Conservation (phyloP, 1,140 invertebrate species). For the Dendrolimus punctatus region DNA sequence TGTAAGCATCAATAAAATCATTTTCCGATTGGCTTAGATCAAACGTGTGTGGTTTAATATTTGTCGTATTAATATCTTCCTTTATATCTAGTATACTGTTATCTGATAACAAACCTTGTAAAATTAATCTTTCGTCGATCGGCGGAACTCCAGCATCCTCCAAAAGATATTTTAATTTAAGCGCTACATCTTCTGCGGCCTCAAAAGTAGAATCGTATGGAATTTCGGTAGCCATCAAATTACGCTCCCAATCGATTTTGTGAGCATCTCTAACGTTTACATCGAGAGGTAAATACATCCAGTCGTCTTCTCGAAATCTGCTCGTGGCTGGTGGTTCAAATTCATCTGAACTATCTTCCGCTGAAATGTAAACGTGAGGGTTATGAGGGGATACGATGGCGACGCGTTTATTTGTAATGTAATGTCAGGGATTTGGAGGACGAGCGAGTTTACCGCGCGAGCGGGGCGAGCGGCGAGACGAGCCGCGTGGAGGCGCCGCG, state of each 20-base stretch:
- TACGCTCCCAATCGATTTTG: constrained; percentile 3
- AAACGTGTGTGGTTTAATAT: constrained; percentile 10
- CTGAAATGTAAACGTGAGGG: constrained; percentile 64
- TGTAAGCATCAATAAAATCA: constrained; percentile 63
- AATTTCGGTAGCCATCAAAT: not conserved
- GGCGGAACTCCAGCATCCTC: constrained; percentile 40
- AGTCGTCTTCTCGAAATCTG: constrained; percentile 55
- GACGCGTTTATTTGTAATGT: constrained; percentile 31
- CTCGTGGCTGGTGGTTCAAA: constrained; percentile 41
- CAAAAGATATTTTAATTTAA: constrained; percentile 40
- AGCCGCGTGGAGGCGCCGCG: constrained; percentile 34
- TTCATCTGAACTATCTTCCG: constrained; percentile 66
- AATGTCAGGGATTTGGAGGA: constrained; percentile 38
- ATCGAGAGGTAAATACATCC: constrained; percentile 61
- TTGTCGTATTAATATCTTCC: constrained; percentile 3
- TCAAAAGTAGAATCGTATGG: constrained; percentile 4
- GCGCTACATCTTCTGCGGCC: constrained; percentile 29
- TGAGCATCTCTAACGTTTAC: constrained; percentile 19
- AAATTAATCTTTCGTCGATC: constrained; percentile 40
- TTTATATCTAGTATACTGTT: constrained; percentile 67
- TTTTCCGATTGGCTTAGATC: constrained; percentile 59
- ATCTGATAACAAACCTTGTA: constrained; percentile 39
- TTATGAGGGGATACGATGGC: constrained; percentile 51
- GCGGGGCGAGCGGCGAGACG: constrained; percentile 38
- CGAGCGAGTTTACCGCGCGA: constrained; percentile 52